Evolutionary conservation across 1,140 invertebrate species (phyloP).

Genomic region (Bombus picipes): DNA sequence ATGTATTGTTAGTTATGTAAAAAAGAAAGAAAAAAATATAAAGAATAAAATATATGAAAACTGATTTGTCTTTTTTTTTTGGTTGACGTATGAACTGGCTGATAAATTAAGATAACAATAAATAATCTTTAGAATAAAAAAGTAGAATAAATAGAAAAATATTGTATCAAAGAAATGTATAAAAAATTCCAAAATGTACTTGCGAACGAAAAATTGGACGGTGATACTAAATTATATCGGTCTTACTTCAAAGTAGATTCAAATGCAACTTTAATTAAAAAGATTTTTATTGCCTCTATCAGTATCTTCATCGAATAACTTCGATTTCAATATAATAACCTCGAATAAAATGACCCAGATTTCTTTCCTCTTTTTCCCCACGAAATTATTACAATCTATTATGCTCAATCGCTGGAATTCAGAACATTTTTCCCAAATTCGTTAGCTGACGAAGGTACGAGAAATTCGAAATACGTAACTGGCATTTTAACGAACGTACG

Average conservation of each 20-base stretch:
- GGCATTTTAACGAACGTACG: conserved; percentile 5
- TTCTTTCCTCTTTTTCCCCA: not conserved
- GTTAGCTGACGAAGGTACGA: not conserved
- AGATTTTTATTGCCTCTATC: not conserved
- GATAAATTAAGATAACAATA: too few species aligned
- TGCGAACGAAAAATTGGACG: not conserved
- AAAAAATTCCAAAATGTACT: not conserved
- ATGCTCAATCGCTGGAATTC: not conserved
- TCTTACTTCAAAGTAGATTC: not conserved
- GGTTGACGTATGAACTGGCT: too few species aligned
- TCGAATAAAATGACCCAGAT: not conserved
- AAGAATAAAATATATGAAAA: too few species aligned
- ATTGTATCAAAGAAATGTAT: not conserved
- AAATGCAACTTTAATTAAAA: not conserved
- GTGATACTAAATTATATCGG: too few species aligned
- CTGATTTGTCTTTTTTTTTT: too few species aligned
- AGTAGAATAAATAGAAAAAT: not conserved
- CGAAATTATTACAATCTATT: not conserved
- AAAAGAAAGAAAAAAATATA: too few species aligned
- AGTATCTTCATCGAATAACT: not conserved
- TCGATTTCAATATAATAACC: not conserved
- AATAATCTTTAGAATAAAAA: too few species aligned
- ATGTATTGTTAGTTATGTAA: too few species aligned
- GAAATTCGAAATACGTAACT: conserved; percentile 4
- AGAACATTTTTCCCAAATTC: not conserved